Base-by-base conservation (phyloP, 1,140 invertebrate species). In the Acromyrmex charruanus region DNA sequence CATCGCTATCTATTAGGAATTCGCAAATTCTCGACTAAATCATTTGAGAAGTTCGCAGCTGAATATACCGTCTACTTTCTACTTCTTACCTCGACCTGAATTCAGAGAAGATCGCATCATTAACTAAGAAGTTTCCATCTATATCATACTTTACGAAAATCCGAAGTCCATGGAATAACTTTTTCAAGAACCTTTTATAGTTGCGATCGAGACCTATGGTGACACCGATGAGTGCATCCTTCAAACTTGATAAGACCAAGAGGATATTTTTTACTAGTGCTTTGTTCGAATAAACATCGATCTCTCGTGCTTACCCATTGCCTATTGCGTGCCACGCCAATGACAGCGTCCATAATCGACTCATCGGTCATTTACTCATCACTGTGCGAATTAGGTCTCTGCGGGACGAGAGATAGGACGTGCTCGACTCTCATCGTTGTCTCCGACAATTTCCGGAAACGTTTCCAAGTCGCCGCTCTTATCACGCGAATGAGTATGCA, bases 121-220 rank as follows among this genome's bases (percentile, higher is more conserved):
- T 90, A 90, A 85, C 77, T 63, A 63, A 89, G 74, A 89, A 89
- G 63, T 90, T 87, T 87, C 53, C 77, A 61, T 89, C 85, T 89
- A 89, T 87, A 90, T 90, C 88, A 87, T 85, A 79, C 88, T 89
- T 90, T 87, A 75, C 80, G 59, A 79, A 65, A 88, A 79, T 89
- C 59, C 14, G 49, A 51, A 51, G 74, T 53, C 21, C 25, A 31
- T 77, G 69, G 89, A 71, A 58, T 65, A 89, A 89, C 72, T 90
- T 87, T 61, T 84, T 68, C 9, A 87, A 86, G 77, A 63, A 35
- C 35, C 72, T 84, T 68, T 58, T 63, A 77, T 58, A 80, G 85
- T 61, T 66, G 77, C 16, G 88, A 82, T 65, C 63, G 85, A 65
- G 51, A 87, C 87, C 55, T 77, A 88, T 51, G 65, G 77, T 61